Conservation (phyloP, 2,797 vertebrate genomes). For the Microtus agrestis region DNA sequence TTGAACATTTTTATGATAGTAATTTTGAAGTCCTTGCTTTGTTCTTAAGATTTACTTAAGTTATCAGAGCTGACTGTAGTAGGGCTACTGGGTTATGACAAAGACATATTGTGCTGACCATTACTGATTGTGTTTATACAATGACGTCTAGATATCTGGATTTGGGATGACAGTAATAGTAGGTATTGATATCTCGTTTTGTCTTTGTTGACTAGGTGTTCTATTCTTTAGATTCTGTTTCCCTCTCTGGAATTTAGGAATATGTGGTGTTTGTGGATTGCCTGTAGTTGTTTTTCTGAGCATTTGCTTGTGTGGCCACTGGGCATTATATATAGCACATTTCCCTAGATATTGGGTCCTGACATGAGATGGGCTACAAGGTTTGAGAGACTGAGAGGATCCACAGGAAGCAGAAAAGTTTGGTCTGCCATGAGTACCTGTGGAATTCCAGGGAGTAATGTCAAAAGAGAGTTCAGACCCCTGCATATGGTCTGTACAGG, state of each 20-base stretch:
- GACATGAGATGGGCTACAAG: background rate
- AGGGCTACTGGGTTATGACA: background rate
- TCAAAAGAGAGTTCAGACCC: background rate
- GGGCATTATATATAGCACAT: background rate
- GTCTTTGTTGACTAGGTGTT: background rate
- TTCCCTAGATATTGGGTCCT: background rate
- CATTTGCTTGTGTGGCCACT: background rate
- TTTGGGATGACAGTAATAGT: background rate
- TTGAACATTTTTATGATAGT: too few relatives aligned
- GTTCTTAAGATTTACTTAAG: background rate
- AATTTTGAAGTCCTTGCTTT: background rate
- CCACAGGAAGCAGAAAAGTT: background rate
- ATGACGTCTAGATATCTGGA: background rate
- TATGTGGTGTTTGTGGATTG: background rate
- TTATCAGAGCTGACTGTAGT: background rate
- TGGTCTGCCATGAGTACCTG: background rate
- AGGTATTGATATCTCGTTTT: background rate
- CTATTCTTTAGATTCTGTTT: background rate
- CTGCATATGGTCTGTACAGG: background rate
- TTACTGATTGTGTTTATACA: background rate
- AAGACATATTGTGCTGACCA: background rate
- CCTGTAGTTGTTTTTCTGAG: background rate
- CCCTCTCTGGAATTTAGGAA: background rate
- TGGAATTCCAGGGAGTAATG: background rate
- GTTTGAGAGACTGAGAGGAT: background rate